Percentiles rank a stretch among this genome's conserved stretches.
These are phyloP conservation scores for Myotis vivesi DNA, from an alignment of 2,797 vertebrate genomes.

Conservation along the genomic window DNA sequence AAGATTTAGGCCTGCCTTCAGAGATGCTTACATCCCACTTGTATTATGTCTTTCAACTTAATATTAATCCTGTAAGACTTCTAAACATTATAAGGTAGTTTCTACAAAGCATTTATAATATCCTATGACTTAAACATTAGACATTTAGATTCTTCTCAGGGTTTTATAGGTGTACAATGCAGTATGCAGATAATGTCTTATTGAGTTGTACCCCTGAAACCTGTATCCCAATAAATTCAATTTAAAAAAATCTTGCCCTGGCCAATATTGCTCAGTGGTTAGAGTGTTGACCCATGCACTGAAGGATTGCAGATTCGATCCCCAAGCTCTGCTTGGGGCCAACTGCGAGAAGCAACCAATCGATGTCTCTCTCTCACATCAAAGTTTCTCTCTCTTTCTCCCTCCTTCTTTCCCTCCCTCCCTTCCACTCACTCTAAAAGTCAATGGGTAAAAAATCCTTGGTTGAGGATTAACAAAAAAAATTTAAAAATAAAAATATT, in stretches of 20 bases:
- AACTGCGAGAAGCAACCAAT: not conserved
- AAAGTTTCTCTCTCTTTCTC: not conserved
- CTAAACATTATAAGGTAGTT: not conserved
- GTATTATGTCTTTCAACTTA: constrained; percentile 16
- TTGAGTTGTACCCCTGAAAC: not conserved
- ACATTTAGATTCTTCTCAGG: constrained; percentile 28
- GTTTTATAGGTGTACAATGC: not conserved
- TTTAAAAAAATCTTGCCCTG: not conserved
- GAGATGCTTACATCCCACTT: not conserved
- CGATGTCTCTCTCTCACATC: not conserved
- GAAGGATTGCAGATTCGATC: not conserved
- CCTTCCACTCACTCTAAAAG: not conserved
- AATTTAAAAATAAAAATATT: not conserved
- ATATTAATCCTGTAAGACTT: not conserved
- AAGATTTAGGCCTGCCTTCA: not conserved
- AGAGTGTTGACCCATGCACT: not conserved
- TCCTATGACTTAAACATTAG: not conserved
- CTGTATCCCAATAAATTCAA: not conserved
- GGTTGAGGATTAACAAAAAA: not conserved
- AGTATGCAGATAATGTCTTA: not conserved
- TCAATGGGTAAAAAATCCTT: not conserved
- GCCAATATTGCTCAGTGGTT: not conserved
- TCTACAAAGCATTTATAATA: not conserved
- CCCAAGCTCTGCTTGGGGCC: not conserved
- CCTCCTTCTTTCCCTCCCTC: not conserved